phyloP scores from a whole-genome alignment of 2,113 vertebrate genomes.

The Cricetomys ansorgei region DNA sequence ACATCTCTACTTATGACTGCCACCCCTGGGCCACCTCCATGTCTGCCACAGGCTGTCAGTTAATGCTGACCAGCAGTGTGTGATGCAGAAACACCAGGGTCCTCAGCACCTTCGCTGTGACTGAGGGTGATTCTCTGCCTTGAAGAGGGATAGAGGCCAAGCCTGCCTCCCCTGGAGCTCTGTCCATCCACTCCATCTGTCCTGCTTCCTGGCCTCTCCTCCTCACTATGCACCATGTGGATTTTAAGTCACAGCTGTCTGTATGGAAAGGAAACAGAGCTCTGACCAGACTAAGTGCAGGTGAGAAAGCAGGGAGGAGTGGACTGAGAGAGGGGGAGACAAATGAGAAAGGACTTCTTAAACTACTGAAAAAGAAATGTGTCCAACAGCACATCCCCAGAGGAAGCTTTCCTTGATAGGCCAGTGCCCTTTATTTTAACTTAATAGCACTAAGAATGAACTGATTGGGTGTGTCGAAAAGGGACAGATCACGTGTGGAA shows the following conservation, averaged over 20 bases:
- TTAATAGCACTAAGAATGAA: not conserved
- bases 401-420: not conserved
- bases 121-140: not conserved
- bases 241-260: not conserved
- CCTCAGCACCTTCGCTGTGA: not conserved
- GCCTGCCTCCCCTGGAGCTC: not conserved
- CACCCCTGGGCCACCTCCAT: not conserved
- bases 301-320: not conserved
- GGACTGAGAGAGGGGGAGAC: not conserved
- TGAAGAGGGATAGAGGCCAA: not conserved
- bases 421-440: not conserved
- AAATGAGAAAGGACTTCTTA: not conserved
- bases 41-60: too few species aligned
- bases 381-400: not conserved
- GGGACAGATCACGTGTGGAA: not conserved
- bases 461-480: not conserved
- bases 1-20: not conserved
- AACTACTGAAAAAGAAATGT: not conserved
- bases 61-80: rapidly evolving
- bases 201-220: not conserved
- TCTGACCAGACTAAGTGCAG: not conserved
- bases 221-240: not conserved
- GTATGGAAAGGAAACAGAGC: not conserved
- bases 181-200: not conserved
- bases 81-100: not conserved